phyloP scores from a whole-genome alignment of 1,140 invertebrate species.

The Sinella curviseta region DNA sequence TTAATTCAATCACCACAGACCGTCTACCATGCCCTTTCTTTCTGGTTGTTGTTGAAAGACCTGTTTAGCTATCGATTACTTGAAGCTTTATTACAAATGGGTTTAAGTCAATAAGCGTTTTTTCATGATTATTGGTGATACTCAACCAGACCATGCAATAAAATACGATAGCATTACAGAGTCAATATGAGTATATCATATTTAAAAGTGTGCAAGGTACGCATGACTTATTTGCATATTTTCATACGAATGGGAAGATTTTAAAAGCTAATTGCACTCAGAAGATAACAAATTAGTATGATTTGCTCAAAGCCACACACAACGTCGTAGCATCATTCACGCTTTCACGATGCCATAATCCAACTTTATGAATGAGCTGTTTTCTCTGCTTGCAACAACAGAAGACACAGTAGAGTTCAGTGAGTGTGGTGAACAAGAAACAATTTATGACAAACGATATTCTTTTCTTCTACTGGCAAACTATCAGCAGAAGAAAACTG shows the following conservation, averaged over 20 bases:
- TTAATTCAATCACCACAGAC: slow-evolving; percentile 26
- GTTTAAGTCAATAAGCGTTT: neutral
- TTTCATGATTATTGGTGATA: neutral
- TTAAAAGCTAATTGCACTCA: slow-evolving; percentile 23
- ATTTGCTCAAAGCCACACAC: slow-evolving; percentile 13
- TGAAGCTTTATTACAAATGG: neutral
- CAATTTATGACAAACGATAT: slow-evolving; percentile 21
- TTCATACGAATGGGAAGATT: slow-evolving; percentile 8
- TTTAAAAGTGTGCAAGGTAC: neutral
- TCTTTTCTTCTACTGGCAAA: slow-evolving; percentile 15
- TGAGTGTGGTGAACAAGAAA: neutral
- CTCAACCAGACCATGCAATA: neutral
- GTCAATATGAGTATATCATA: neutral
- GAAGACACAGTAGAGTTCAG: too few relatives aligned
- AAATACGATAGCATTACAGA: neutral
- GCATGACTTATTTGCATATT: slow-evolving; percentile 13
- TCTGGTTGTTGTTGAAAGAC: slow-evolving; percentile 23
- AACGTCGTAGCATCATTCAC: neutral
- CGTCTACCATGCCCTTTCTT: neutral
- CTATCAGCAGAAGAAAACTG: neutral
- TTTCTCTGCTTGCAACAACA: slow-evolving; percentile 5
- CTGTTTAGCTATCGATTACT: slow-evolving; percentile 25
- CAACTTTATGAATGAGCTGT: slow-evolving; percentile 18
- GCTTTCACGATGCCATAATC: slow-evolving; percentile 13
- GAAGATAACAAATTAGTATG: slow-evolving; percentile 24